A percentile compares a stretch with the other conserved stretches of the same genome.
phyloP scores from a whole-genome alignment of 1,140 invertebrate species.

The Procambarus clarkii region DNA sequence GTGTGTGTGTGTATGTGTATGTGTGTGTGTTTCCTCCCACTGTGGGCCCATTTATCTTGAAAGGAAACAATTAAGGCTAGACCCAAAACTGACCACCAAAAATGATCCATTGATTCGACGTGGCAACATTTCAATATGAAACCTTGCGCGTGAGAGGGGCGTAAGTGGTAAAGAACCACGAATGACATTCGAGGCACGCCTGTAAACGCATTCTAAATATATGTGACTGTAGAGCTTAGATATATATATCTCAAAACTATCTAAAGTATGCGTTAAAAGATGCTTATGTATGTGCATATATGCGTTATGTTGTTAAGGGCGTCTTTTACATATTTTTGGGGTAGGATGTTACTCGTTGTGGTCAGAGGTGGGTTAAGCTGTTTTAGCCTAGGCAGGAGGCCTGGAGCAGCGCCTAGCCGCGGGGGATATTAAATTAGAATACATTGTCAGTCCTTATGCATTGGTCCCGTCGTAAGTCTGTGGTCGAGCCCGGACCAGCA shows the following conservation, averaged over 20 bases:
- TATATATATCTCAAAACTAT: background rate
- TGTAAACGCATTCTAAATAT: background rate
- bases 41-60: slow-evolving; percentile 64
- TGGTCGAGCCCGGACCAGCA: background rate
- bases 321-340: background rate
- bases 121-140: slow-evolving; percentile 67
- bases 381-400: background rate
- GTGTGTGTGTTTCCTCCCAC: slow-evolving; percentile 27
- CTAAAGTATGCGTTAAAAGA: background rate
- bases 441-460: slow-evolving; percentile 44
- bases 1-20: slow-evolving; percentile 45
- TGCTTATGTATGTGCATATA: no score
- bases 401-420: background rate
- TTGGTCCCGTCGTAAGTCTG: slow-evolving; percentile 30
- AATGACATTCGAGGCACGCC: no score
- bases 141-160: slow-evolving; percentile 18
- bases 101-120: slow-evolving; percentile 68
- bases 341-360: background rate
- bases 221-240: background rate
- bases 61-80: slow-evolving; percentile 65
- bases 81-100: slow-evolving; percentile 59
- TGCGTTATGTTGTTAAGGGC: background rate
- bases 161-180: background rate
- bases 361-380: background rate
- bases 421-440: slow-evolving; percentile 55